Evolutionary conservation across 2,888 invertebrate genomes (phyloP).

Genomic region (Caenorhabditis afra): DNA sequence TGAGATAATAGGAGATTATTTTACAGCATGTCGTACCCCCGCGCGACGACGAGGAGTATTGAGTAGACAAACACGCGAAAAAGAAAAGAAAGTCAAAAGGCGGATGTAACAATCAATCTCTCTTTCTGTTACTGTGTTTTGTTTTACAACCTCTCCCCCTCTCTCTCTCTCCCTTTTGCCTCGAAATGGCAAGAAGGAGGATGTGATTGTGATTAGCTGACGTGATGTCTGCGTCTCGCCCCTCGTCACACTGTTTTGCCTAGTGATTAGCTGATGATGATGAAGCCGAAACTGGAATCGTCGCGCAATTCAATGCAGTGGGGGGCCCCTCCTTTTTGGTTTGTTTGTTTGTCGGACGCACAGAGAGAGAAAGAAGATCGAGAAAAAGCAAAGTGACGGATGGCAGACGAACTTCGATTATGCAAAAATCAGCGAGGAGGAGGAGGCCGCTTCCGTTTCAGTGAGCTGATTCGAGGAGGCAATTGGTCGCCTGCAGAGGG

Average conservation of each 20-base stretch:
- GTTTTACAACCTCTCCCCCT: constrained; percentile 46
- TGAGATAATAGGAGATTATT: constrained; percentile 57
- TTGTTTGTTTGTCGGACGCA: constrained; percentile 47
- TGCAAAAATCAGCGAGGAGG: background rate
- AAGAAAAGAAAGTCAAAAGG: constrained; percentile 18
- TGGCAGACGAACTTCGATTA: background rate
- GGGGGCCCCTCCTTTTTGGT: constrained; percentile 49
- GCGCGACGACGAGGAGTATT: constrained; percentile 19
- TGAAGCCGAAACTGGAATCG: constrained; percentile 49
- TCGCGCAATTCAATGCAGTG: background rate
- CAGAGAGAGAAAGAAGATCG: constrained; percentile 21
- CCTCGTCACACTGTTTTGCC: constrained; percentile 9
- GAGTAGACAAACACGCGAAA: constrained; percentile 47
- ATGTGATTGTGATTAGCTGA: constrained; percentile 52
- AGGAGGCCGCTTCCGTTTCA: constrained; percentile 41
- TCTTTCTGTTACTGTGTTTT: constrained; percentile 52
- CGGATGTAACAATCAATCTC: constrained; percentile 59
- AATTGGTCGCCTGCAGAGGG: no score
- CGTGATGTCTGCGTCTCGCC: constrained; percentile 26
- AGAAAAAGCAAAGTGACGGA: constrained; percentile 24
- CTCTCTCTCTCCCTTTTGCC: constrained; percentile 12
- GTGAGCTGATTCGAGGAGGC: constrained; percentile 32
- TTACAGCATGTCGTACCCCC: constrained; percentile 42
- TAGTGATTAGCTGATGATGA: constrained; percentile 58
- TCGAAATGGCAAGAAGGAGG: constrained; percentile 50